Evolutionary conservation across 37 sponge, comb jelly and placozoan species (phyloP).

Genomic region (Lycopodina hypogea): DNA sequence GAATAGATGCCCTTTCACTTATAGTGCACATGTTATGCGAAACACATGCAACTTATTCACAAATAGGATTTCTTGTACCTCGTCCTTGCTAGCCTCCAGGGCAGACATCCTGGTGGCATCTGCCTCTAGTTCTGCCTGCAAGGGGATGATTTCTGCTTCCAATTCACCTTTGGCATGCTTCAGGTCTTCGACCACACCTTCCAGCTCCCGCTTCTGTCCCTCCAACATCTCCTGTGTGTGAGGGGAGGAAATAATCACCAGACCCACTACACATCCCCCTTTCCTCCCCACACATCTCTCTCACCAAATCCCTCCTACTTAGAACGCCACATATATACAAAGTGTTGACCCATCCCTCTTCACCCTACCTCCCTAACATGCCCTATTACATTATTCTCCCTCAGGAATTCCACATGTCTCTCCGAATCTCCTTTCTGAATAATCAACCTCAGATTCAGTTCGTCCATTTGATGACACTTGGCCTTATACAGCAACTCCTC

Average conservation of each 20-base stretch:
- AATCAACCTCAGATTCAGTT: slow-evolving; percentile 24
- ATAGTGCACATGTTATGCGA: too few relatives aligned
- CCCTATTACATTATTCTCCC: slow-evolving; percentile 39
- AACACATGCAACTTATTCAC: too few relatives aligned
- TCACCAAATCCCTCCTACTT: too few relatives aligned
- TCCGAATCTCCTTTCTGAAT: slow-evolving; percentile 9
- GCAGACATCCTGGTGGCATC: slow-evolving; percentile 13
- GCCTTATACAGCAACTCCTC: slow-evolving; percentile 36
- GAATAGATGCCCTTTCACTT: too few relatives aligned
- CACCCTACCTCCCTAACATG: too few relatives aligned
- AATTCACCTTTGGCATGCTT: slow-evolving; percentile 9
- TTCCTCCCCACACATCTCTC: too few relatives aligned
- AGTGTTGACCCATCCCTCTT: too few relatives aligned
- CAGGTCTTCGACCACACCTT: slow-evolving; percentile 22
- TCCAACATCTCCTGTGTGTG: background rate
- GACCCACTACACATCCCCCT: too few relatives aligned
- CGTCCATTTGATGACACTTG: slow-evolving; percentile 3
- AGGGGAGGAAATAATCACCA: too few relatives aligned
- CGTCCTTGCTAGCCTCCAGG: slow-evolving; percentile 14
- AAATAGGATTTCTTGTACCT: background rate
- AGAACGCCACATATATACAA: too few relatives aligned
- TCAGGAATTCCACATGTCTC: slow-evolving; percentile 11
- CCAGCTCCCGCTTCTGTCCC: background rate
- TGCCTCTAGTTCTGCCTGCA: slow-evolving; percentile 15
- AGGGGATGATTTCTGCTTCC: background rate